Conservation (phyloP, 2,113 vertebrate genomes). For the Dasyurus viverrinus region DNA sequence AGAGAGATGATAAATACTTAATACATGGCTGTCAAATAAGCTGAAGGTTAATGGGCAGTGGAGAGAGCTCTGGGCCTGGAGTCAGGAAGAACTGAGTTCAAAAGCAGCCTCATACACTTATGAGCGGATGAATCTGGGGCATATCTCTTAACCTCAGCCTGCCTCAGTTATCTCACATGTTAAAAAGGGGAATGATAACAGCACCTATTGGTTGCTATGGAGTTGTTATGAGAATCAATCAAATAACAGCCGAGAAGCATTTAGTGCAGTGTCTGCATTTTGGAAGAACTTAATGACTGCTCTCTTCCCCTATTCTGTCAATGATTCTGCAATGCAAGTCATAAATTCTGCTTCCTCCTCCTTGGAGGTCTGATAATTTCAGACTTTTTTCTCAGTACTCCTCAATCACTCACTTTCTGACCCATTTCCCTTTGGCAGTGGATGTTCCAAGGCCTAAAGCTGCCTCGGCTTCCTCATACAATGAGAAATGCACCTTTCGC, state of each 20-base stretch:
- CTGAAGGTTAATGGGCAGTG: neutral
- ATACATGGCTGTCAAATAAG: neutral
- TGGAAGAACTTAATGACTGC: neutral
- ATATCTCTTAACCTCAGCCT: neutral
- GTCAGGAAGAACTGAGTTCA: neutral
- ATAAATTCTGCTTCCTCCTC: neutral
- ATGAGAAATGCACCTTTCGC: neutral
- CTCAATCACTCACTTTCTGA: neutral
- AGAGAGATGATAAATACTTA: neutral
- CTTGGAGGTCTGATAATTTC: neutral
- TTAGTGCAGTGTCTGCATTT: neutral
- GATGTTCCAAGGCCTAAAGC: neutral
- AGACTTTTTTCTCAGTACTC: neutral
- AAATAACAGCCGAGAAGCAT: neutral
- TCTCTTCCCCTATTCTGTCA: neutral
- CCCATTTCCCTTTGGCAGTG: neutral
- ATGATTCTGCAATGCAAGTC: neutral
- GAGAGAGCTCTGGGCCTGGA: neutral
- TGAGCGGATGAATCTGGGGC: neutral
- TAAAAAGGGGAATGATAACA: neutral
- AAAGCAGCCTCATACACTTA: neutral
- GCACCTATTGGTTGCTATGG: neutral
- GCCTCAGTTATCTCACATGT: neutral
- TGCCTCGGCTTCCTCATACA: neutral
- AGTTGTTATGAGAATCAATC: neutral